Conservation (phyloP, 2,888 invertebrate species). For the Exephanes ischioxanthus region DNA sequence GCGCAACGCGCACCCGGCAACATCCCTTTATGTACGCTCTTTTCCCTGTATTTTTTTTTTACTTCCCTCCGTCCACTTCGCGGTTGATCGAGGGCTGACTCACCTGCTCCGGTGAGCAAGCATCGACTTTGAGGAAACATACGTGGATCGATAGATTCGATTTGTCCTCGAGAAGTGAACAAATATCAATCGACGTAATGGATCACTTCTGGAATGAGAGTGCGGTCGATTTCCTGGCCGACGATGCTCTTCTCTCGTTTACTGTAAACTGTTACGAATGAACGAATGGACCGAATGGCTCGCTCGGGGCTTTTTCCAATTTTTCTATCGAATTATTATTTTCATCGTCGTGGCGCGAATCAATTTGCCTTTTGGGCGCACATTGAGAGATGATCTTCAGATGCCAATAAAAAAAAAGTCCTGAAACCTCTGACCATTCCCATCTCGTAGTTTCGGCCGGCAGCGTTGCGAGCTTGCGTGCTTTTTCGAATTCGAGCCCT, state of each 20-base stretch:
- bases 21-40: slow-evolving; percentile 76
- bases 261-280: neutral
- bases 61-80: slow-evolving; percentile 17
- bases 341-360: too few species aligned
- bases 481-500: neutral
- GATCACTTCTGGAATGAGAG: neutral
- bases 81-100: slow-evolving; percentile 59
- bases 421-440: too few species aligned
- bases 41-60: slow-evolving; percentile 24
- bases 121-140: slow-evolving; percentile 33
- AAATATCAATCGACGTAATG: slow-evolving; percentile 3
- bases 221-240: neutral
- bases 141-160: slow-evolving; percentile 30
- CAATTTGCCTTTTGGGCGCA: too few species aligned
- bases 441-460: too few species aligned
- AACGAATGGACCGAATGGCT: neutral
- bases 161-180: neutral
- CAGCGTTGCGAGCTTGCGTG: neutral
- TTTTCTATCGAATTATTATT: neutral
- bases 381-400: too few species aligned
- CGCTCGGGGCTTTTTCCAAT: neutral
- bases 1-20: slow-evolving; percentile 80
- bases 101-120: slow-evolving; percentile 62
- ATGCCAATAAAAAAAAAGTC: too few species aligned
- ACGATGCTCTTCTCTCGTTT: neutral